Evolutionary conservation across 1,140 invertebrate species (phyloP).

Genomic region (Brachionus rubens): DNA sequence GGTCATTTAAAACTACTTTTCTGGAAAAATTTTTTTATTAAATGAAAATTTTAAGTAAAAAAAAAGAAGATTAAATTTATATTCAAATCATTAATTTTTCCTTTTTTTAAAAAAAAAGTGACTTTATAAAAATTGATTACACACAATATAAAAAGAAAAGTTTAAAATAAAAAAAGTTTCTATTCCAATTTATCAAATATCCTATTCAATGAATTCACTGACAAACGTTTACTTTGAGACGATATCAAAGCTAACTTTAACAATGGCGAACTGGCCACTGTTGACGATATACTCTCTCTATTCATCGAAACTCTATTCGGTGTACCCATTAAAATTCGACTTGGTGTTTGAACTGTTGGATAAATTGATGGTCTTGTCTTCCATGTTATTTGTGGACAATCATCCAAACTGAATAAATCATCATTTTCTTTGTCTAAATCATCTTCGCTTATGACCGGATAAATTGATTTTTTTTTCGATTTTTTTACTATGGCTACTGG

Average conservation of each 20-base stretch:
- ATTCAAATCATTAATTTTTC: too few relatives aligned
- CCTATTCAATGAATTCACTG: conserved; percentile 17
- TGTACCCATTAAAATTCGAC: not conserved
- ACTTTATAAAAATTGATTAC: not conserved
- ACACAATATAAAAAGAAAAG: not conserved
- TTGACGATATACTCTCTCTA: not conserved
- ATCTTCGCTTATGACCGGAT: conserved; percentile 14
- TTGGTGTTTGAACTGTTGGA: not conserved
- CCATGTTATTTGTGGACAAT: conserved; percentile 18
- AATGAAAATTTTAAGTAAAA: too few relatives aligned
- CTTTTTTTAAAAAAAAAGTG: not conserved
- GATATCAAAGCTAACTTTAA: conserved; percentile 19
- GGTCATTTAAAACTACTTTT: too few relatives aligned
- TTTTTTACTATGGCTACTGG: not conserved
- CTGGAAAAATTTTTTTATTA: too few relatives aligned
- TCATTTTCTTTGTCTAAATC: conserved; percentile 3
- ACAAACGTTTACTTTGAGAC: conserved; percentile 21
- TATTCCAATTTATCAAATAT: conserved; percentile 38
- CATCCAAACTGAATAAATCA: conserved; percentile 37
- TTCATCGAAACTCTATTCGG: not conserved
- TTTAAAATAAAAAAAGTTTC: not conserved
- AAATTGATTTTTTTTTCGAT: conserved; percentile 9
- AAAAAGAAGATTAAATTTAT: too few relatives aligned
- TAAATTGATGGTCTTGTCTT: conserved; percentile 22
- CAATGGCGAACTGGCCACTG: conserved; percentile 29